Evolutionary conservation across 2,113 vertebrate species (phyloP), one percentile per base, ranked within the genome.

Genomic region (Thamnaconus septentrionalis): DNA sequence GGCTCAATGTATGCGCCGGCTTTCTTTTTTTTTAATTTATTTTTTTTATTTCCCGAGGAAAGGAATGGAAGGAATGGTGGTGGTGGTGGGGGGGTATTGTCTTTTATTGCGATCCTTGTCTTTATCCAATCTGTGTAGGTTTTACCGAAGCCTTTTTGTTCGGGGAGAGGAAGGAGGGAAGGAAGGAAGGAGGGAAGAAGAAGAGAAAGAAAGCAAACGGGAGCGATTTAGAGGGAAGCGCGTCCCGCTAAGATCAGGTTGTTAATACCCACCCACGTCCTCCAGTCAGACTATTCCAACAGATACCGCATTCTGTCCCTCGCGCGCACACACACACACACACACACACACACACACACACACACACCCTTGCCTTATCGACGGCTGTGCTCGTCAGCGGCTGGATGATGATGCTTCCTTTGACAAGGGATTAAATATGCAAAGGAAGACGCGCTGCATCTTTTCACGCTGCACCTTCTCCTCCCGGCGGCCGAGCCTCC

Each of bases 231-330:
- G 85, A 85, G 79, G 81, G 82, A 85, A 84, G 78, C 87, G 71
- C 87, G 84, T 86, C 85, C 84, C 59, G 88, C 86, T 89, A 86
- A 90, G 90, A 92, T 91, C 88, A 86, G 88, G 86, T 84, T 90
- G 88, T 92, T 92, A 92, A 93, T 92, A 90, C 91, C 91, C 90
- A 82, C 91, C 90, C 91, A 93, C 91, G 75, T 87, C 77, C 85
- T 78, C 80, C 75, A 76, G 85, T 85, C 78, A 91, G 90, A 88
- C 87, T 81, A 84, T 88, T 90, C 84, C 83, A 89, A 77, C 82
- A 89, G 73, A 88, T 84, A 85, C 86, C 75, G 77, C 69, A 66
- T 82, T 87, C 79, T 80, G 57, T 71, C 78, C 73, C 46, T 59
- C 43, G 59, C 43, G 61, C 69, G 42, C 63, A 58, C 52, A 65